Base-by-base conservation (phyloP, 2,888 invertebrate genomes). In the Trichopoda pennipes region DNA sequence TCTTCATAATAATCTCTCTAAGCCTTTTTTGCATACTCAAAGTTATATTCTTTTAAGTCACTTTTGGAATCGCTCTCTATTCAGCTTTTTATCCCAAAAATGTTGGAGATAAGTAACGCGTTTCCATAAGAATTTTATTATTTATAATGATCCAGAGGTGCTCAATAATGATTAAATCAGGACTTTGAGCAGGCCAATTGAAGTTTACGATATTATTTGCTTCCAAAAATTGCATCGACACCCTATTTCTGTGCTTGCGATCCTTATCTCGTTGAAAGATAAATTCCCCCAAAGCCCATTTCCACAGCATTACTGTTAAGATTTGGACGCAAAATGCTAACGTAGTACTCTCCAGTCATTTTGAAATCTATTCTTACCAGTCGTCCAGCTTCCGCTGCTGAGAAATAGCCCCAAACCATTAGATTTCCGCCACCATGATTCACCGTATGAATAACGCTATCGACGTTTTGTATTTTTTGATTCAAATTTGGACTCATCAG, bases 361-460 rank as follows among this genome's bases (percentile, higher is more conserved):
- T 60, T 60, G 12, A 21, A 19, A 14, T 60, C 38, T 12, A 60
- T 60, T 60, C n/a, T 60, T 3, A 42, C 60, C 0, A 60, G 42
- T 17, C 35, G 12, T 4, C 55, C 55, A 28, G 16, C 55, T 55
- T 7, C 28, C 12, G 58, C 7, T 17, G 38, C 1, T 10, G 61
- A 61, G 9, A 44, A 61, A 28, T 44, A 61, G 4, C 21, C 61
- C 61, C 61, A 61, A 3, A 61, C 42, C 61, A 47, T 61, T n/a
- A n/a, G n/a, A n/a, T n/a, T n/a, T n/a, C n/a, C n/a, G n/a, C n/a
- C n/a, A n/a, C n/a, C n/a, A n/a, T 66, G 64, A 49, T 64, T 47
- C 32, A 64, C 49, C 16, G 60, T 42, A 42, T 60, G 60, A 2
- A 32, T 38, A 38, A 60, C 32, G 32, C 32, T 32, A 14, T 23